Evolutionary conservation across 2,888 invertebrate genomes (phyloP), one percentile per base, ranked within the genome.

Genomic region (Ganaspis brasiliensis): DNA sequence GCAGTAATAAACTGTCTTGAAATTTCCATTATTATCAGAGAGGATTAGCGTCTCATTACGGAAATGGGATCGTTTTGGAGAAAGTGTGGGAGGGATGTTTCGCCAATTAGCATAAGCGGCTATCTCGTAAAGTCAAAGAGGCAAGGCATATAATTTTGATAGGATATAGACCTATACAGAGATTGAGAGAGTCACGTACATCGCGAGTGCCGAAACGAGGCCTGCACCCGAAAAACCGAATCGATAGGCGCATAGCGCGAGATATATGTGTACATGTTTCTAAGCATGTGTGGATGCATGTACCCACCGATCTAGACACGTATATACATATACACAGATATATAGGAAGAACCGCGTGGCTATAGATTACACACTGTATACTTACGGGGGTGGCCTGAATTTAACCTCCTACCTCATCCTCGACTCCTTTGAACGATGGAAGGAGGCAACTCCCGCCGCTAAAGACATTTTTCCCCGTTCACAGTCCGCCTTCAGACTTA

Each of bases 201-300:
- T 72, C 79, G 79, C 81, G 81, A 83, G 79, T 83, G 83, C 82
- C 87, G 88, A 88, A 89, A 89, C 88, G 87, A 89, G 88, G 87
- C 87, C 87, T 87, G 89, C 88, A 88, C 86, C 89, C 89, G 89
- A 90, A 90, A 90, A 90, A 89, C 87, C 88, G 86, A 90, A 91
- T 90, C 90, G 90, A 90, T 90, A 90, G 88, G 89, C 90, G 88
- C 89, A 88, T 88, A 87, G 88, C 88, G 83, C 80, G 84, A 83
- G 81, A 83, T 84, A 78, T 79, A 80, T 79, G 74, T 78, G 79
- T 73, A 73, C 74, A 75, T 76, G 67, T 79, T 59, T 81, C 59
- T 72, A 73, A 40, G 61, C 78, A 76, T 76, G 74, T 79, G 72
- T 63, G 52, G 14, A 19, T 71, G 45, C 59, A 49, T 8, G 31